Conservation (phyloP, 2,888 invertebrate genomes). For the Copidosoma aretas region DNA sequence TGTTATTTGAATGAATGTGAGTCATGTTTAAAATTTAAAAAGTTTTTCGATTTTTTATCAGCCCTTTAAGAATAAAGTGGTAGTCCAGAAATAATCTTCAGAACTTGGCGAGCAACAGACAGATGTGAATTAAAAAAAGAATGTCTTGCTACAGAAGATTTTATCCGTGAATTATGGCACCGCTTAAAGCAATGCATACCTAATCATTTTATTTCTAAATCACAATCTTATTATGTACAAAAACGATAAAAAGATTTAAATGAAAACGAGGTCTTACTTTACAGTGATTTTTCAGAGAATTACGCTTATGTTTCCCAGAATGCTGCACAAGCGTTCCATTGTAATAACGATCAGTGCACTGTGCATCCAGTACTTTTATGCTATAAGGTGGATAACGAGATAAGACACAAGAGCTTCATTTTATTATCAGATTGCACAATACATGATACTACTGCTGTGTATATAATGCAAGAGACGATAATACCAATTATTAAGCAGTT, state of each 20-base stretch:
- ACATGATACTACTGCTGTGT: no score
- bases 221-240: conserved; percentile 1
- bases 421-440: no score
- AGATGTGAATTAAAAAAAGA: neutral
- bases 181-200: conserved; percentile 15
- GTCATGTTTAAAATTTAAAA: conserved; percentile 26
- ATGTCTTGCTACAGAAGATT: conserved; percentile 13
- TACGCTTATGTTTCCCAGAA: neutral
- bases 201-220: conserved; percentile 26
- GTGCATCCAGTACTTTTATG: neutral
- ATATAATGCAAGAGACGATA: conserved; percentile 12
- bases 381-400: neutral
- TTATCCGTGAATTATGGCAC: conserved; percentile 17
- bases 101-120: conserved; percentile 12
- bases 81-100: neutral
- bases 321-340: neutral
- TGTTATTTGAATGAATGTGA: conserved; percentile 32
- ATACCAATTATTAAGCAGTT: conserved; percentile 2
- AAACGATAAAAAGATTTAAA: neutral
- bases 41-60: conserved; percentile 5
- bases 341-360: conserved; percentile 1
- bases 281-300: neutral
- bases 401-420: neutral
- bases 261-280: neutral
- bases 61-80: neutral